These are phyloP conservation scores for Zootermopsis nevadensis DNA, from an alignment of 2,888 invertebrate species.

Conservation along the genomic window DNA sequence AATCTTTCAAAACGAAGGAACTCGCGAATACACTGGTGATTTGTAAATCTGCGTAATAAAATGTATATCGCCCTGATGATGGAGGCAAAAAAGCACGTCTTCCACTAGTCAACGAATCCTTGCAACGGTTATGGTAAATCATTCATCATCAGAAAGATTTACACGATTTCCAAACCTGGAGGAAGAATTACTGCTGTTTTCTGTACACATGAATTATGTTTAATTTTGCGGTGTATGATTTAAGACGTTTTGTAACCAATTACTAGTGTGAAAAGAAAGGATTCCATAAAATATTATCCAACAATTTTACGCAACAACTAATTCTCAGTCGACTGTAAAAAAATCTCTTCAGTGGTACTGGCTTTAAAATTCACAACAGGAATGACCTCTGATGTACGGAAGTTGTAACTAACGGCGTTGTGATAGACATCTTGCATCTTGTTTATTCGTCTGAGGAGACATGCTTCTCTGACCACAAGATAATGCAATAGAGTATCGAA, in stretches of 20 bases:
- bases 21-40: too few relatives aligned
- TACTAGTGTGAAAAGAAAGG: not conserved
- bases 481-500: not conserved
- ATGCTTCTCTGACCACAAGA: not conserved
- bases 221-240: not conserved
- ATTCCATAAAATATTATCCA: not conserved
- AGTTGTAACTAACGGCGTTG: not conserved
- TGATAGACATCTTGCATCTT: not conserved
- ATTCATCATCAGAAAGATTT: too few relatives aligned
- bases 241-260: not conserved
- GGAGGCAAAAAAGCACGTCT: too few relatives aligned
- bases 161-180: too few relatives aligned
- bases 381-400: slow-evolving; percentile 25
- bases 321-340: slow-evolving; percentile 1
- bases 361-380: not conserved
- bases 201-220: not conserved
- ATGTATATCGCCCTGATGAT: too few relatives aligned
- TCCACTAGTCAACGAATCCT: too few relatives aligned
- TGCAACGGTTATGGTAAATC: too few relatives aligned
- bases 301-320: not conserved
- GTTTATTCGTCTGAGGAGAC: not conserved
- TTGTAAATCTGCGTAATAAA: too few relatives aligned
- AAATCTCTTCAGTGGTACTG: not conserved
- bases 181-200: too few relatives aligned
- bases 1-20: too few relatives aligned